Conservation (phyloP, 2,797 vertebrate genomes). For the Clarias platycephalus region DNA sequence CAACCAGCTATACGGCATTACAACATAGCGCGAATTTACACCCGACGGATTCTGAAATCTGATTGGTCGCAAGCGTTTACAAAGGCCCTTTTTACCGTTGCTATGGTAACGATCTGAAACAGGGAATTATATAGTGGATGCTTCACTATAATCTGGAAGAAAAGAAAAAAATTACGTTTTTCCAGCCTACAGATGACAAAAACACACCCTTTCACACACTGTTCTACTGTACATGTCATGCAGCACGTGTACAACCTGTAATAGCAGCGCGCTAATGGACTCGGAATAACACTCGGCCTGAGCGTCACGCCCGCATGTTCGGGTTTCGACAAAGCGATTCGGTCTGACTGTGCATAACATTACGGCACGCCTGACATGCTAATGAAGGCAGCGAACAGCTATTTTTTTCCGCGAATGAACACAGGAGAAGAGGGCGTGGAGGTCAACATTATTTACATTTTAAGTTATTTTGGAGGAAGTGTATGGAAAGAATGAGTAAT, state of each 20-base stretch:
- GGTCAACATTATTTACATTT: neutral
- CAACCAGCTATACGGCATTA: neutral
- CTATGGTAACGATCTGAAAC: neutral
- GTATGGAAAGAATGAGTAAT: neutral
- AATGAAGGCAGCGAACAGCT: constrained; percentile 6
- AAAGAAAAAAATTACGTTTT: too few relatives aligned
- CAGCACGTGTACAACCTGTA: neutral
- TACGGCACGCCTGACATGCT: constrained; percentile 9
- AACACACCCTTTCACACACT: neutral
- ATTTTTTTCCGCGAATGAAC: neutral
- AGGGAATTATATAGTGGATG: neutral
- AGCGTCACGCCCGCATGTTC: neutral
- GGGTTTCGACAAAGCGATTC: neutral
- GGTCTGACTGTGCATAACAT: constrained; percentile 35
- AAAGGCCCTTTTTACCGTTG: neutral
- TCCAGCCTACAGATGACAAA: neutral
- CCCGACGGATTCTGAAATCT: neutral
- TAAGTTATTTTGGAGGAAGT: neutral
- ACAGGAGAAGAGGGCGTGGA: neutral
- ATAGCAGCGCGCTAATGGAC: constrained; percentile 13
- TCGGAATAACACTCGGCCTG: neutral
- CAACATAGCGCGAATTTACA: neutral
- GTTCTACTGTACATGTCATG: constrained; percentile 2
- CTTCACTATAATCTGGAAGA: too few relatives aligned
- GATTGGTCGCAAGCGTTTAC: neutral